Evolutionary conservation across 2,113 vertebrate genomes (phyloP).

Genomic region (Sebastes schlegelii): DNA sequence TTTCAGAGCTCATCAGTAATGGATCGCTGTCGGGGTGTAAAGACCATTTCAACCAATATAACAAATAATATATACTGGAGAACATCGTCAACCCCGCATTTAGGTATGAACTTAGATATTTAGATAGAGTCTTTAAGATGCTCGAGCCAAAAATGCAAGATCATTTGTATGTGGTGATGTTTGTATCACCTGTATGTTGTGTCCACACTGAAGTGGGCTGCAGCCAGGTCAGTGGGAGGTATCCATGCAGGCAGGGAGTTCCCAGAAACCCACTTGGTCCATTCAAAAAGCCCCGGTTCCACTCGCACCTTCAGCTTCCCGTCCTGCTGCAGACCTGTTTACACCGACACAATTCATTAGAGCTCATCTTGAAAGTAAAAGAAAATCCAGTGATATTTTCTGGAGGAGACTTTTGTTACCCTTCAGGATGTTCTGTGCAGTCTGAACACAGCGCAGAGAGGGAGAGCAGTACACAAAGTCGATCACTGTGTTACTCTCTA

Average conservation of each 20-base stretch:
- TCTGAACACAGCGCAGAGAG: constrained; percentile 94
- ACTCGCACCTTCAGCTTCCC: constrained; percentile 91
- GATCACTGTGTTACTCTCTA: constrained; percentile 90
- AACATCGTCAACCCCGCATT: too few species aligned
- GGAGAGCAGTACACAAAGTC: constrained; percentile 94
- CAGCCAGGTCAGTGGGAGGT: constrained; percentile 88
- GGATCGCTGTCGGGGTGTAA: too few species aligned
- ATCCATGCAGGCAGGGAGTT: constrained; percentile 92
- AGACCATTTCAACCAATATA: too few species aligned
- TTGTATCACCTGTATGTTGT: constrained; percentile 87
- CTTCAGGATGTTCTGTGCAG: constrained; percentile 94
- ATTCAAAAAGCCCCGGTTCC: constrained; percentile 96
- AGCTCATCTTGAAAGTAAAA: not conserved
- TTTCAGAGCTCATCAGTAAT: too few species aligned
- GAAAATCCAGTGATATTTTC: not conserved
- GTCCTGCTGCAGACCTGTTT: constrained; percentile 92
- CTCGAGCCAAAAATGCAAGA: too few species aligned
- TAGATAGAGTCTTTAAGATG: too few species aligned
- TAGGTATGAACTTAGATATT: too few species aligned
- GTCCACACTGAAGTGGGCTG: constrained; percentile 92
- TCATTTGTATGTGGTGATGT: not conserved
- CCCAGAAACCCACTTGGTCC: constrained; percentile 97
- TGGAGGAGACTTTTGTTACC: constrained; percentile 74
- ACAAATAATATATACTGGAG: too few species aligned
- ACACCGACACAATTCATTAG: not conserved